Percentiles rank a stretch among this genome's conserved stretches.
Conservation (phyloP, 2,888 invertebrate genomes). For the Terebella lapidaria region DNA sequence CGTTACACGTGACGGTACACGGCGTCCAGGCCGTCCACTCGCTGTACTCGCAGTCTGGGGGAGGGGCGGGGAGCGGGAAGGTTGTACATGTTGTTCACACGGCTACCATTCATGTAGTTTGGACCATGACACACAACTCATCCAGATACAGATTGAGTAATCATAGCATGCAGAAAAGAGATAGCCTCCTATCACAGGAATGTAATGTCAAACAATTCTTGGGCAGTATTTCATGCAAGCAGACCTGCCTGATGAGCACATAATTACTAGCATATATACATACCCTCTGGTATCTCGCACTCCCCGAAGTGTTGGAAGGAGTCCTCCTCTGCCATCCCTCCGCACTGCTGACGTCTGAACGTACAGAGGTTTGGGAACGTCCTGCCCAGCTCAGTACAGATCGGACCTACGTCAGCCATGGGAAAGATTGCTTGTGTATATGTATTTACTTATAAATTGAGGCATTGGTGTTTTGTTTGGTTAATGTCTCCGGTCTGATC, state of each 20-base stretch:
- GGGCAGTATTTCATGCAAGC: background rate
- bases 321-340: background rate
- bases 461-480: no score
- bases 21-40: constrained; percentile 10
- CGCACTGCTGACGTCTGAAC: constrained; percentile 1
- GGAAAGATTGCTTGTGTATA: no score
- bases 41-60: constrained; percentile 12
- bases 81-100: no score
- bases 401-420: no score
- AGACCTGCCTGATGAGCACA: background rate
- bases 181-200: background rate
- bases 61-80: no score
- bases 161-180: no score
- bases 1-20: constrained; percentile 11
- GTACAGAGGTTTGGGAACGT: constrained; percentile 2
- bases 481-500: no score
- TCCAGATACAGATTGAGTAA: no score
- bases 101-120: no score
- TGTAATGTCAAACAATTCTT: no score
- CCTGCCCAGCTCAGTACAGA: constrained; percentile 1
- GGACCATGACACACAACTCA: no score
- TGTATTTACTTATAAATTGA: no score
- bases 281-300: constrained; percentile 1
- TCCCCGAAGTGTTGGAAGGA: background rate
- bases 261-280: background rate